Conservation (phyloP, 2,797 vertebrate genomes). For the Ptychadena robeensis region DNA sequence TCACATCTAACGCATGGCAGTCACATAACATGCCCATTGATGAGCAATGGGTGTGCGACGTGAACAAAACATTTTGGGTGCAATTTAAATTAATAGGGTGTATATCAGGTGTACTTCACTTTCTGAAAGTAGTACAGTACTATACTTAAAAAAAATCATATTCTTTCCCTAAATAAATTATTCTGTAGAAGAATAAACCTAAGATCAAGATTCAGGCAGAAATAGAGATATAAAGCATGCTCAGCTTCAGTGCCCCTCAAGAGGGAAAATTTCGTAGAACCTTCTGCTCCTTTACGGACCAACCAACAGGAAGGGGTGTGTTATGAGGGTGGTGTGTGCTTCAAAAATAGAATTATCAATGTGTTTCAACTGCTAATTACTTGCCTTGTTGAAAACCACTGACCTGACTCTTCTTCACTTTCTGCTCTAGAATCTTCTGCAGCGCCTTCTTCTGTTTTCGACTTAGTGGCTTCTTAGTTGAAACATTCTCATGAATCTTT, state of each 20-base stretch:
- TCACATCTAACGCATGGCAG: too few species aligned
- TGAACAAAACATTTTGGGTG: too few species aligned
- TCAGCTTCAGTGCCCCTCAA: neutral
- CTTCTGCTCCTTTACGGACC: neutral
- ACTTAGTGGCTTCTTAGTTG: slow-evolving; percentile 82
- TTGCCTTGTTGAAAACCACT: neutral
- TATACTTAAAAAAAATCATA: too few species aligned
- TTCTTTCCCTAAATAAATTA: too few species aligned
- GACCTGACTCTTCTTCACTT: slow-evolving; percentile 91
- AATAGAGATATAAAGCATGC: too few species aligned
- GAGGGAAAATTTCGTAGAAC: neutral
- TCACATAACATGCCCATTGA: too few species aligned
- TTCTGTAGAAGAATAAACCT: too few species aligned
- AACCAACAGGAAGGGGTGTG: neutral
- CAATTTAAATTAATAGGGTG: too few species aligned
- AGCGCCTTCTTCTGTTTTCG: slow-evolving; percentile 88
- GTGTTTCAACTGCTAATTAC: neutral
- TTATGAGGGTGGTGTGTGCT: neutral
- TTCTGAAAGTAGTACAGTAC: too few species aligned
- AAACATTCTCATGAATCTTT: slow-evolving; percentile 60
- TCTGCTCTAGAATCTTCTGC: slow-evolving; percentile 89
- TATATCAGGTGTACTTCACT: too few species aligned
- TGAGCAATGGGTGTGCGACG: too few species aligned
- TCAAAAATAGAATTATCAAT: neutral
- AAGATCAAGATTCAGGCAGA: too few species aligned